A percentile compares a stretch with the other conserved stretches of the same genome.
phyloP scores from a whole-genome alignment of 2,113 vertebrate species.

The Tamias sibiricus region DNA sequence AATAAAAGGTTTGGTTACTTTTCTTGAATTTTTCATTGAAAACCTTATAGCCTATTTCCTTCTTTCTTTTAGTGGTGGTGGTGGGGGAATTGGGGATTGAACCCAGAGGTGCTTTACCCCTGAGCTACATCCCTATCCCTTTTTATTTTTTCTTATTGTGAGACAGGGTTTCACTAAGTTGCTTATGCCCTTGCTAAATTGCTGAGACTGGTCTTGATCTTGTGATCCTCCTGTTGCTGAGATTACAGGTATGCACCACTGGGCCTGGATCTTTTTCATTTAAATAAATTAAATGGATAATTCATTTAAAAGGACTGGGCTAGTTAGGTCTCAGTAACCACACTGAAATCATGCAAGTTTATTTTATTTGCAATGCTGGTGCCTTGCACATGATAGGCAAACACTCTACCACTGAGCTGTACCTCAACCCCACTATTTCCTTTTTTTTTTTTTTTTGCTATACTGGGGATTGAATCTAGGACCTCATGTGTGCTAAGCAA shows the following conservation, averaged over 20 bases:
- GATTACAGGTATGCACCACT: too few species aligned
- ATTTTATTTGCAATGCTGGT: not conserved
- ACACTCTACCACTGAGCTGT: not conserved
- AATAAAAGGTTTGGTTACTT: slow-evolving; percentile 36
- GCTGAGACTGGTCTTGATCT: too few species aligned
- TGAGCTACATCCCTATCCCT: too few species aligned
- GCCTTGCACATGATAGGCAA: not conserved
- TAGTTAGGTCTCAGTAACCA: not conserved
- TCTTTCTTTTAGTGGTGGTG: not conserved
- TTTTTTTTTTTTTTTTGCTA: too few species aligned
- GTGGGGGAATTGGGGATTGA: too few species aligned
- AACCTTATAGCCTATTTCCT: not conserved
- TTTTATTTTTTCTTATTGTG: too few species aligned
- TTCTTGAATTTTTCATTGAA: slow-evolving; percentile 59
- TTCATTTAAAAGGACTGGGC: not conserved
- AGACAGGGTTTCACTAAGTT: too few species aligned
- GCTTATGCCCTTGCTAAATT: too few species aligned
- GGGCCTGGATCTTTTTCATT: too few species aligned
- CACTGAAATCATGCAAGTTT: not conserved
- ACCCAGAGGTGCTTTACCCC: too few species aligned
- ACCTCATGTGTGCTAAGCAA: not conserved
- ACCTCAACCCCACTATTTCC: not conserved
- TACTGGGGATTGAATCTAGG: not conserved
- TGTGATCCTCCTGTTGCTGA: too few species aligned
- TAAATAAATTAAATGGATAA: too few species aligned